Conservation (phyloP, 2,113 vertebrate genomes). For the Turnix velox region DNA sequence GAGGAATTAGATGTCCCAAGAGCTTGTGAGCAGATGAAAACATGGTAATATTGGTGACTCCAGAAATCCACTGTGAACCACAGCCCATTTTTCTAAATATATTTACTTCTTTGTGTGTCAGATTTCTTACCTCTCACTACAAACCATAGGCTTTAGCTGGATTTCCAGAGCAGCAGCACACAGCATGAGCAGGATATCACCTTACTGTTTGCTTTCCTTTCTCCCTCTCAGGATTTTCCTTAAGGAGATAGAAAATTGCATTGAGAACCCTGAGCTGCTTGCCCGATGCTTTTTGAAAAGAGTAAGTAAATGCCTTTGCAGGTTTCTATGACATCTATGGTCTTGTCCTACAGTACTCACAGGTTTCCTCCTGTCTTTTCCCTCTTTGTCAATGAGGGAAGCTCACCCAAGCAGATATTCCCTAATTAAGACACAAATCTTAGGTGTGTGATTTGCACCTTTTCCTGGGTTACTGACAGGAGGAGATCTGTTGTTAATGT, state of each 20-base stretch:
- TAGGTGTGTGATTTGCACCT: background rate
- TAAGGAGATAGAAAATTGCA: conserved; percentile 88
- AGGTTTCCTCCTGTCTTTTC: background rate
- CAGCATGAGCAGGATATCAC: background rate
- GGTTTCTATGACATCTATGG: background rate
- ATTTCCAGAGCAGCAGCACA: background rate
- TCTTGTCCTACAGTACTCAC: background rate
- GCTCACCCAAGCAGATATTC: background rate
- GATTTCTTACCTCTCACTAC: background rate
- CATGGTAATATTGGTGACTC: background rate
- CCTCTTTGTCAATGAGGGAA: background rate
- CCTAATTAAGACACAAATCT: background rate
- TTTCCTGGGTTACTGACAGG: background rate
- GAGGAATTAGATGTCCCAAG: background rate
- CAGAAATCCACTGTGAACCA: background rate
- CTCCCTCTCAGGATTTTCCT: conserved; percentile 83
- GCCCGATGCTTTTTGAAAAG: conserved; percentile 91
- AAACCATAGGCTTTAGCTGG: background rate
- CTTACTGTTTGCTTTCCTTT: background rate
- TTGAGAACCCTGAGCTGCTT: conserved; percentile 87
- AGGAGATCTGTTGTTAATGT: background rate
- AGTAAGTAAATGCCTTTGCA: conserved; percentile 72
- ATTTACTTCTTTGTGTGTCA: background rate
- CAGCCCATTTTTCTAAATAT: background rate
- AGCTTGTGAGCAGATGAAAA: background rate